phyloP scores from a whole-genome alignment of 2,113 vertebrate species.

The Odontesthes bonariensis region DNA sequence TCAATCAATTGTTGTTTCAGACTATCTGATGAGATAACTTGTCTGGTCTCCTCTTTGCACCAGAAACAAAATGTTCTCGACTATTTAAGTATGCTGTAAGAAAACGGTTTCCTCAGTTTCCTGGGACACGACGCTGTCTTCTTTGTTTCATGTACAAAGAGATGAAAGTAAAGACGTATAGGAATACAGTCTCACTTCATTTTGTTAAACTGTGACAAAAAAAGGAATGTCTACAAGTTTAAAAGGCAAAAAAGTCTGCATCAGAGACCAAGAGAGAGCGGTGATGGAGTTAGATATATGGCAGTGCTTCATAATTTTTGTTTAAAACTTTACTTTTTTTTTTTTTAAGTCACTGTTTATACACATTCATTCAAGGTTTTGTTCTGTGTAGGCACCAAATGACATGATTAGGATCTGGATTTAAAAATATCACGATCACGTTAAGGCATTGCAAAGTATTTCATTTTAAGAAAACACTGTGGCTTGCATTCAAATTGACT shows the following conservation, averaged over 20 bases:
- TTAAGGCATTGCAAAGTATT: no score
- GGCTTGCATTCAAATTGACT: no score
- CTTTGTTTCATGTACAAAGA: background rate
- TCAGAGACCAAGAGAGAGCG: background rate
- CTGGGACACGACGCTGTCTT: background rate
- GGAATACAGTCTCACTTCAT: background rate
- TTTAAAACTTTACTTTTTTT: background rate
- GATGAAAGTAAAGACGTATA: background rate
- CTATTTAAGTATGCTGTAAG: conserved; percentile 12
- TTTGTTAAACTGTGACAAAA: background rate
- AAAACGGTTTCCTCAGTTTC: background rate
- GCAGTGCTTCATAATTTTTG: background rate
- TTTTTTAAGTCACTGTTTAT: background rate
- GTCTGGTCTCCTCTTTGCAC: background rate
- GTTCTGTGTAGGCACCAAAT: no score
- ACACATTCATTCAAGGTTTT: background rate
- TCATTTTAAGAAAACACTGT: no score
- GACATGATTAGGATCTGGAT: no score
- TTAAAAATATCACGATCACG: no score
- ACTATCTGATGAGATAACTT: background rate
- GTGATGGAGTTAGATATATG: background rate
- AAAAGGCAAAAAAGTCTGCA: background rate
- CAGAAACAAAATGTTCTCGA: background rate
- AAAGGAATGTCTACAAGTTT: background rate
- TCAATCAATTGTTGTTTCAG: background rate